These are phyloP conservation scores for Idaea aversata DNA, from an alignment of 2,888 invertebrate genomes.

Conservation along the genomic window DNA sequence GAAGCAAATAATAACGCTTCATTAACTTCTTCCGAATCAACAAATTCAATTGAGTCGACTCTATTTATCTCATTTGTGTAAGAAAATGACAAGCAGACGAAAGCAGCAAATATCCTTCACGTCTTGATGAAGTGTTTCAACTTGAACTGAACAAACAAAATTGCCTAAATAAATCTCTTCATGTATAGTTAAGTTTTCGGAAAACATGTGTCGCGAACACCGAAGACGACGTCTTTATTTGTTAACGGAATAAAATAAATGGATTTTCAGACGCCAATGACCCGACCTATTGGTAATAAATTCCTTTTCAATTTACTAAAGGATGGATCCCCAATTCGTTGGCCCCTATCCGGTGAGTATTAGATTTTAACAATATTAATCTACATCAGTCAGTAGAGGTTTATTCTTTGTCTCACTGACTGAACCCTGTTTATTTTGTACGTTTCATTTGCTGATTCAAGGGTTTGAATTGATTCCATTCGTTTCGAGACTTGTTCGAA, in stretches of 20 bases:
- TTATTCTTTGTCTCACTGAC: conserved; percentile 12
- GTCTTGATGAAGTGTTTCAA: not conserved
- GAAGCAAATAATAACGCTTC: too few relatives aligned
- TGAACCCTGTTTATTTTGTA: conserved; percentile 22
- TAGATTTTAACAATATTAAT: conserved; percentile 46
- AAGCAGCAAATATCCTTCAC: too few relatives aligned
- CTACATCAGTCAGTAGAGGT: conserved; percentile 30
- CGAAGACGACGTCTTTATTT: conserved; percentile 1
- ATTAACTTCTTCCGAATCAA: too few relatives aligned
- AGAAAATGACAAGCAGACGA: too few relatives aligned
- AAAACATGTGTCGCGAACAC: not conserved
- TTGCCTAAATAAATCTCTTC: not conserved
- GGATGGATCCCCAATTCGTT: conserved; percentile 26
- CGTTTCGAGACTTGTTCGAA: not conserved
- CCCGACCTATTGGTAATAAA: conserved; percentile 29
- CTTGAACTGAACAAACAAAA: not conserved
- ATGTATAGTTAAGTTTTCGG: not conserved
- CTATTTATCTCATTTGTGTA: too few relatives aligned
- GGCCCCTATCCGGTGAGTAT: conserved; percentile 30
- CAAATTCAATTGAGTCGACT: too few relatives aligned
- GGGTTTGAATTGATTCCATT: not conserved
- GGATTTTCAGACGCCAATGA: conserved; percentile 15
- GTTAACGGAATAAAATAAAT: conserved; percentile 6
- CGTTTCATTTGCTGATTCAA: conserved; percentile 17
- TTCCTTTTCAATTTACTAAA: conserved; percentile 38